phyloP scores from a whole-genome alignment of 2,888 invertebrate species.

The Heteropelma amictum region DNA sequence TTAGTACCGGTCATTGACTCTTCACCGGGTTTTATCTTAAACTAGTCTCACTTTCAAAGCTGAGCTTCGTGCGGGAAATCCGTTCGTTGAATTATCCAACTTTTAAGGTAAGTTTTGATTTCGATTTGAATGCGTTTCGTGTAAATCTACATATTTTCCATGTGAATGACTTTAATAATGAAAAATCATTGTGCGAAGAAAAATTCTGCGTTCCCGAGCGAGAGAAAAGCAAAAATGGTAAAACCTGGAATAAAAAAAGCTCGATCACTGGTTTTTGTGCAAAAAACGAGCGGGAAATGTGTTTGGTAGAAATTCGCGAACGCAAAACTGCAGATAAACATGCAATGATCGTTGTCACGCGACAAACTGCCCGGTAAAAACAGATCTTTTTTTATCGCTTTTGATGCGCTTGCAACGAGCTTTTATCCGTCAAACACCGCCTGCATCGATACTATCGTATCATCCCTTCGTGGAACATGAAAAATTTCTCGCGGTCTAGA shows the following conservation, averaged over 20 bases:
- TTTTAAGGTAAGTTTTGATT: too few relatives aligned
- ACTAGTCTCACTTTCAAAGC: neutral
- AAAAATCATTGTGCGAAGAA: too few relatives aligned
- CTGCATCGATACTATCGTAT: slow-evolving; percentile 29
- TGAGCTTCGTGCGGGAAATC: slow-evolving; percentile 2
- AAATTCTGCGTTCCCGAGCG: too few relatives aligned
- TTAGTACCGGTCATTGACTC: slow-evolving; percentile 26
- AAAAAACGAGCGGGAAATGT: neutral
- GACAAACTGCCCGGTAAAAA: slow-evolving; percentile 6
- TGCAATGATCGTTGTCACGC: slow-evolving; percentile 59
- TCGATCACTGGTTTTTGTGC: neutral
- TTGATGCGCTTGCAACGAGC: neutral
- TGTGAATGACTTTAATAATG: too few relatives aligned
- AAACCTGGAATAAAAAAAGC: too few relatives aligned
- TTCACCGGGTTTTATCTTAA: neutral
- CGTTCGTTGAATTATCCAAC: too few relatives aligned
- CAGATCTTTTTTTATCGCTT: slow-evolving; percentile 1
- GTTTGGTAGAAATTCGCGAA: slow-evolving; percentile 50
- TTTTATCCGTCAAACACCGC: neutral
- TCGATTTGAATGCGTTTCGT: too few relatives aligned
- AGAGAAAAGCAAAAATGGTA: too few relatives aligned
- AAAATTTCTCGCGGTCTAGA: slow-evolving; percentile 53
- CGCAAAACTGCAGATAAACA: slow-evolving; percentile 52
- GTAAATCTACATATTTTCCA: too few relatives aligned
- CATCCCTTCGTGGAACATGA: slow-evolving; percentile 9